Evolutionary conservation across 1,140 invertebrate genomes (phyloP), one percentile per base, ranked within the genome.

Genomic region (Phenacoccus solenopsis): DNA sequence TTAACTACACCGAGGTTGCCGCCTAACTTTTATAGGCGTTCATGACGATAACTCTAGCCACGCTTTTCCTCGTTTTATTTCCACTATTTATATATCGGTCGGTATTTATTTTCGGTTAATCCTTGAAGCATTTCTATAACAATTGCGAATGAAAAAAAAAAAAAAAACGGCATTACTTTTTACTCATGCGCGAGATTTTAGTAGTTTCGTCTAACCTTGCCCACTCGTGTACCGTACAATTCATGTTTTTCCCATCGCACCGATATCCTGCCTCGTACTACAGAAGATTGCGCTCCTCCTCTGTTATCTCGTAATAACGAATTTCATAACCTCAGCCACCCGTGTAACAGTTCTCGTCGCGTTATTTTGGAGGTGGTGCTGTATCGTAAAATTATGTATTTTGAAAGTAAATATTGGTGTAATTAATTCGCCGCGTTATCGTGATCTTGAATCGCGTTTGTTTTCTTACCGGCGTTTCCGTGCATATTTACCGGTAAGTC

Each of bases 301-400:
- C 38, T 49, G 38, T 49, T 49, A 49, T 49, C 38, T 49, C 38
- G 38, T 49, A 49, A 49, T 49, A 49, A 49, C 38, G 38, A 49
- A 49, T 49, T 49, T 49, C 38, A 49, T 49, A 49, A 49, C 38
- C 38, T 49, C 20, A 49, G 38, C 16, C 38, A 49, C 38, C 20
- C 38, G 38, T 49, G 20, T 49, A 49, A 49, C 38, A 49, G 38
- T 49, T 49, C 38, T 49, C 16, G 38, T 49, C n/a, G n/a, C n/a
- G 38, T 49, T 49, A 49, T 49, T 49, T 49, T 49, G 38, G 38
- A 49, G 38, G 38, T 16, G 38, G 38, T 49, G 3, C 38, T 49
- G 13, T 16, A n/a, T 49, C 38, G 16, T 49, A 49, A 49, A 49
- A 49, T n/a, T 10, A 49, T 16, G 3, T 49, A 9, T 49, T 49